Evolutionary conservation across 2,797 vertebrate species (phyloP).

Genomic region (Anguilla anguilla): DNA sequence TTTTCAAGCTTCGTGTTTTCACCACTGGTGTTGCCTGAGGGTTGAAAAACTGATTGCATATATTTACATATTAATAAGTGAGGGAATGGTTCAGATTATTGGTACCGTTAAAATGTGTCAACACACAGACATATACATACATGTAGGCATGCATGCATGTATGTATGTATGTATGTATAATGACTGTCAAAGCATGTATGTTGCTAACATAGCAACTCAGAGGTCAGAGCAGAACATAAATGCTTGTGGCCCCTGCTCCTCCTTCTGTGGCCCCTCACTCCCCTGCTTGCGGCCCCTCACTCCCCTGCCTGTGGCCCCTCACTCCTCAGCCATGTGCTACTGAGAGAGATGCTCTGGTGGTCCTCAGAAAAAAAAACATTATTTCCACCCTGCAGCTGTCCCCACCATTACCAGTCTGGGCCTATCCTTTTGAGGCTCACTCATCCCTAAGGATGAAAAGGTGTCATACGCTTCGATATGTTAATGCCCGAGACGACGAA

Average conservation of each 20-base stretch:
- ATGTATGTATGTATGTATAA: background rate
- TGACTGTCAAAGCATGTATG: background rate
- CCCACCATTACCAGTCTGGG: slow-evolving; percentile 3
- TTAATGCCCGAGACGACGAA: slow-evolving; percentile 14
- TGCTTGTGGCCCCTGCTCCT: too few relatives aligned
- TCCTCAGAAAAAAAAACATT: slow-evolving; percentile 5
- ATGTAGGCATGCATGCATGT: background rate
- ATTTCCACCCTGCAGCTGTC: slow-evolving; percentile 19
- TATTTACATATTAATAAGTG: slow-evolving; percentile 66
- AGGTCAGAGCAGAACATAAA: too few relatives aligned
- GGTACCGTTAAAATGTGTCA: background rate
- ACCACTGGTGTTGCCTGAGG: slow-evolving; percentile 46
- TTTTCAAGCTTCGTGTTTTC: slow-evolving; percentile 22
- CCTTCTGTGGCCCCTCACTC: too few relatives aligned
- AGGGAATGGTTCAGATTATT: background rate
- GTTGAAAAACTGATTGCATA: slow-evolving; percentile 44
- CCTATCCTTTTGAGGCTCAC: slow-evolving; percentile 19
- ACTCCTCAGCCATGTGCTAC: background rate
- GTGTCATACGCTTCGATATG: background rate
- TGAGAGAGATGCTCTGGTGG: background rate
- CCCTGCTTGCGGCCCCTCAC: too few relatives aligned
- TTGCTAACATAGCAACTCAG: background rate
- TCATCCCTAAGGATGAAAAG: slow-evolving; percentile 19
- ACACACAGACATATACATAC: background rate
- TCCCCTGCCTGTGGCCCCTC: too few relatives aligned